These are phyloP conservation scores for Laspeyria flexula DNA, from an alignment of 2,888 invertebrate genomes.

Conservation along the genomic window DNA sequence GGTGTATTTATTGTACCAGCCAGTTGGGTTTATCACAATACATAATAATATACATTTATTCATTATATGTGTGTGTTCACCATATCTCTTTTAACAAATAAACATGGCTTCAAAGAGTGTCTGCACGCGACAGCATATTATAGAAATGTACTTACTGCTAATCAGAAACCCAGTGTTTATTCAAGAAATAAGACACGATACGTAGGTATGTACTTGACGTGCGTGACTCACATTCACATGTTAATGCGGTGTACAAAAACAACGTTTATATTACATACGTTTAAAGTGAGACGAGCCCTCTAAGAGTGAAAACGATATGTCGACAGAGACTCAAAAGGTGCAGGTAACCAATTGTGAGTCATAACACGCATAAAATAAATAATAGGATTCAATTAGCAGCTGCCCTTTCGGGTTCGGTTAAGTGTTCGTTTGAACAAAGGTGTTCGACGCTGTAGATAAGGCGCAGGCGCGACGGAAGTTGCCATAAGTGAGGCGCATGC, in stretches of 20 bases:
- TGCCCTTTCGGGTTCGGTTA: constrained; percentile 62
- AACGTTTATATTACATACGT: constrained; percentile 32
- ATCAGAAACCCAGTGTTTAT: constrained; percentile 50
- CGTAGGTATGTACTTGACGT: constrained; percentile 40
- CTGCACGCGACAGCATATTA: constrained; percentile 30
- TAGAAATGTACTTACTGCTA: constrained; percentile 41
- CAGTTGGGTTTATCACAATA: too few relatives aligned
- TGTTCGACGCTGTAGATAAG: constrained; percentile 61
- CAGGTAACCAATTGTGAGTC: constrained; percentile 54
- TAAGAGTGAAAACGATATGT: constrained; percentile 31
- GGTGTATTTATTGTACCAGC: too few relatives aligned
- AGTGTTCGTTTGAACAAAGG: constrained; percentile 70
- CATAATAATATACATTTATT: too few relatives aligned
- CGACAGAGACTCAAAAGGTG: constrained; percentile 26
- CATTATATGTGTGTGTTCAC: too few relatives aligned
- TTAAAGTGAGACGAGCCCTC: constrained; percentile 1
- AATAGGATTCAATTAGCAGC: constrained; percentile 65
- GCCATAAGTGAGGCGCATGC: constrained; percentile 53
- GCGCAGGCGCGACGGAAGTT: constrained; percentile 64
- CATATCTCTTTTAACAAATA: constrained; percentile 34
- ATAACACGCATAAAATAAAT: constrained; percentile 58
- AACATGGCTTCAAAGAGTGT: constrained; percentile 23
- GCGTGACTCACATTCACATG: constrained; percentile 53
- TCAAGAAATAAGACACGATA: constrained; percentile 49
- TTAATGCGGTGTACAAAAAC: constrained; percentile 49